Base-by-base conservation (phyloP, 1,140 invertebrate species). In the Drosophila parabipectinata region DNA sequence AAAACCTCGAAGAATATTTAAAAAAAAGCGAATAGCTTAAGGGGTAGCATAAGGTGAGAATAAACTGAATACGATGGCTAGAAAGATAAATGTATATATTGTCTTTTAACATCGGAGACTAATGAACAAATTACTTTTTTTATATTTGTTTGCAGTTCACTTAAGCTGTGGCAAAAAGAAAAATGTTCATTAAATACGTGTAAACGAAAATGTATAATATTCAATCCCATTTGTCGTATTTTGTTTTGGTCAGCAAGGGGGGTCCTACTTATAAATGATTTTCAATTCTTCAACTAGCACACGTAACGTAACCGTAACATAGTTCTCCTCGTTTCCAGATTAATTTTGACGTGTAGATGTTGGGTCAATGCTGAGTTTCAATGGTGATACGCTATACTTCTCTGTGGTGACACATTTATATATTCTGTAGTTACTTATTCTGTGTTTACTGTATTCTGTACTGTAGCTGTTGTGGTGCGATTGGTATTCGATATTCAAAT, bases 191-290 rank as follows among this genome's bases (percentile, higher is more conserved):
- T 92, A 92, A 92, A 92, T 92, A 92, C 91, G 90, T 87, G 91
- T 92, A 92, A 88, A 92, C 91, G 91, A 92, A 92, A 92, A 92
- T 92, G 91, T 92, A 92, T 91, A 92, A 92, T 92, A 92, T 91
- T 92, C 91, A 92, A 92, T 92, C 91, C 91, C 85, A 91, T 91
- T 89, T 55, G 77, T 87, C 71, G 80, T 87, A 54, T 24, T 56
- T 72, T 61, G 47, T 60, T 44, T 44, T 89, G 56, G 74, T 84
- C 77, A 59, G 64, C 68, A 59, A 62, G 51, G 39, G 18, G 52
- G 72, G 72, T 60, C 73, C 74, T 76, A 77, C 10, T 55, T 59
- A 60, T 21, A 24, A 58, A 56, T 32, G 52, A 39, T 66, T 64
- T 34, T 14, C 34, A 39, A 47, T 56, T 76, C 55, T 71, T 61